Percentiles rank a stretch among this genome's conserved stretches.
phyloP scores from a whole-genome alignment of 1,140 invertebrate genomes.

The Panulirus ornatus region DNA sequence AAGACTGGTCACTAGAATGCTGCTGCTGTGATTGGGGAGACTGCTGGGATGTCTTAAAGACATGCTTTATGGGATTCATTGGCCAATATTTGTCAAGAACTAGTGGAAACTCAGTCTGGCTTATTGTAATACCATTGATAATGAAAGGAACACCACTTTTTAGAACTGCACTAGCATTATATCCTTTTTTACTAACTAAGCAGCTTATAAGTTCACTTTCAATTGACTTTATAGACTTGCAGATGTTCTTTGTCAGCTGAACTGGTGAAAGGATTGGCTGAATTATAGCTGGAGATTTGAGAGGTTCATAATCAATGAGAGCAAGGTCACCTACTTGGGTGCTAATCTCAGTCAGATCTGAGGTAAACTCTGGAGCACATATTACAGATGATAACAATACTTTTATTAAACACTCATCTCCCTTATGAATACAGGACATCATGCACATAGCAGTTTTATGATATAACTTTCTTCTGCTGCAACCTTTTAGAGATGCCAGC shows the following conservation, averaged over 20 bases:
- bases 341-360: conserved; percentile 55
- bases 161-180: conserved; percentile 56
- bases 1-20: conserved; percentile 53
- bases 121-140: conserved; percentile 59
- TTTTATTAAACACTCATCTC: conserved; percentile 69
- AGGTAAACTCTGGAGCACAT: conserved; percentile 50
- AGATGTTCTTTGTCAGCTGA: conserved; percentile 57
- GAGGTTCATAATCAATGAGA: conserved; percentile 65
- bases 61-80: conserved; percentile 61
- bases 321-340: conserved; percentile 36
- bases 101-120: conserved; percentile 41
- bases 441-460: conserved; percentile 61
- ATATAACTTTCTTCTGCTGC: conserved; percentile 38
- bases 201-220: conserved; percentile 29
- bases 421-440: conserved; percentile 66
- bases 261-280: conserved; percentile 59
- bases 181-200: conserved; percentile 49
- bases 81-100: conserved; percentile 68
- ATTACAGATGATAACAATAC: conserved; percentile 52
- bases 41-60: conserved; percentile 19
- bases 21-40: background rate
- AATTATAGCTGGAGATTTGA: conserved; percentile 64
- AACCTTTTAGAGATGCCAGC: conserved; percentile 22
- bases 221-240: conserved; percentile 37
- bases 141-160: conserved; percentile 62